Evolutionary conservation across 1,140 invertebrate species (phyloP).

Genomic region (Theocolax elegans): DNA sequence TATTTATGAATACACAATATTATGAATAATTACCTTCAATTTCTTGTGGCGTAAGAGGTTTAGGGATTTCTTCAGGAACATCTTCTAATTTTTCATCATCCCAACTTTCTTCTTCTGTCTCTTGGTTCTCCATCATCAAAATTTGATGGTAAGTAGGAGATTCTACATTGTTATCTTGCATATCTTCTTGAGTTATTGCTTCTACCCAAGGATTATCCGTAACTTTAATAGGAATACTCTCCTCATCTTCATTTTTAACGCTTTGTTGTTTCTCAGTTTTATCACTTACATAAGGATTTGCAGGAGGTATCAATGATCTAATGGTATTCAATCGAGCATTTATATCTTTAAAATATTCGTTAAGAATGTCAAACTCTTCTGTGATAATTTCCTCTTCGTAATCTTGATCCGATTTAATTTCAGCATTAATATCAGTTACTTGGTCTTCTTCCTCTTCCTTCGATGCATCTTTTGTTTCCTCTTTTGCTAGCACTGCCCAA

Average conservation of each 20-base stretch:
- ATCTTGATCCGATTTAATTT: conserved; percentile 46
- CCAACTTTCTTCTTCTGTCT: conserved; percentile 46
- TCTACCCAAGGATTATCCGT: conserved; percentile 50
- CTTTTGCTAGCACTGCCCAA: conserved; percentile 43
- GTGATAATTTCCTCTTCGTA: conserved; percentile 47
- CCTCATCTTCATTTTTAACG: conserved; percentile 44
- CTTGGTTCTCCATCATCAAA: background rate
- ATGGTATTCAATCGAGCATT: conserved; percentile 54
- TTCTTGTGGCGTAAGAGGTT: conserved; percentile 70
- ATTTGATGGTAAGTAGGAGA: conserved; percentile 28
- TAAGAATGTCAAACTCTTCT: conserved; percentile 53
- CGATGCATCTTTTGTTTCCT: conserved; percentile 48
- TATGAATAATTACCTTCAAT: conserved; percentile 68
- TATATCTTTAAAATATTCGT: conserved; percentile 55
- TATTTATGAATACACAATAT: background rate
- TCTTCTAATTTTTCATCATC: conserved; percentile 57
- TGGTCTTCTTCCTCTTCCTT: conserved; percentile 45
- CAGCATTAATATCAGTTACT: background rate
- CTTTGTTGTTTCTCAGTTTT: conserved; percentile 49
- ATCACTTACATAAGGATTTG: conserved; percentile 48
- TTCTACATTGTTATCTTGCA: conserved; percentile 30
- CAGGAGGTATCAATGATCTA: conserved; percentile 51
- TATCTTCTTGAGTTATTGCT: conserved; percentile 41
- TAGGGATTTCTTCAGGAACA: conserved; percentile 64
- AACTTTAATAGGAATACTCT: conserved; percentile 41